Evolutionary conservation across 2,797 vertebrate species (phyloP).

Genomic region (Basileuterus tristriatus): DNA sequence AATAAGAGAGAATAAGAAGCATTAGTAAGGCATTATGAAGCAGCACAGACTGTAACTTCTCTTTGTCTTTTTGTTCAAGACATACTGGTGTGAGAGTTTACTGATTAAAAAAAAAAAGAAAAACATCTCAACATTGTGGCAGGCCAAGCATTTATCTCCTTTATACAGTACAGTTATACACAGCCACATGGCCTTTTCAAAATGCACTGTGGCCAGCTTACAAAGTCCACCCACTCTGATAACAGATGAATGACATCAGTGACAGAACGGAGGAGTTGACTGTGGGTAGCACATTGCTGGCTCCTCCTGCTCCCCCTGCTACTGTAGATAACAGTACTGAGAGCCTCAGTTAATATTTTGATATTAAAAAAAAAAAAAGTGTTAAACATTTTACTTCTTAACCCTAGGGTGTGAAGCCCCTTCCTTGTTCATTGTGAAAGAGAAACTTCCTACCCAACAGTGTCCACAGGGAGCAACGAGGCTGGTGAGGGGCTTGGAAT

Average conservation of each 20-base stretch:
- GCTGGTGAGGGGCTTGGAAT: not conserved
- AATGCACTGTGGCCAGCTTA: not conserved
- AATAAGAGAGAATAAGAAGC: not conserved
- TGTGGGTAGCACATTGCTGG: not conserved
- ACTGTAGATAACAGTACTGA: not conserved
- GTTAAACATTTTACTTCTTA: not conserved
- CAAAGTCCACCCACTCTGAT: conserved; percentile 8
- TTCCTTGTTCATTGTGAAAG: not conserved
- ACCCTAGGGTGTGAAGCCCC: accelerated
- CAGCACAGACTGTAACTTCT: not conserved
- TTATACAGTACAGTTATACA: not conserved
- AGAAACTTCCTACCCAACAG: not conserved
- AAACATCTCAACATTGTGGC: not conserved
- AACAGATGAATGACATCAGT: not conserved
- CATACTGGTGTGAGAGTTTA: not conserved
- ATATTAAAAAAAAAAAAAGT: not conserved
- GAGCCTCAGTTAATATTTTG: not conserved
- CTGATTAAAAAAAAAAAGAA: not conserved
- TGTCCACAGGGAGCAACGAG: accelerated
- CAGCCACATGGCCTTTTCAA: not conserved
- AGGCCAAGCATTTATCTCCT: not conserved
- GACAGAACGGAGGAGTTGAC: not conserved
- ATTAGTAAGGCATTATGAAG: not conserved
- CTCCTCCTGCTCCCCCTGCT: not conserved
- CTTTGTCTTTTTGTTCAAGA: not conserved